A percentile compares a stretch with the other conserved stretches of the same genome.
Conservation (phyloP, 2,888 invertebrate genomes). For the Lasioglossum calceatum region DNA sequence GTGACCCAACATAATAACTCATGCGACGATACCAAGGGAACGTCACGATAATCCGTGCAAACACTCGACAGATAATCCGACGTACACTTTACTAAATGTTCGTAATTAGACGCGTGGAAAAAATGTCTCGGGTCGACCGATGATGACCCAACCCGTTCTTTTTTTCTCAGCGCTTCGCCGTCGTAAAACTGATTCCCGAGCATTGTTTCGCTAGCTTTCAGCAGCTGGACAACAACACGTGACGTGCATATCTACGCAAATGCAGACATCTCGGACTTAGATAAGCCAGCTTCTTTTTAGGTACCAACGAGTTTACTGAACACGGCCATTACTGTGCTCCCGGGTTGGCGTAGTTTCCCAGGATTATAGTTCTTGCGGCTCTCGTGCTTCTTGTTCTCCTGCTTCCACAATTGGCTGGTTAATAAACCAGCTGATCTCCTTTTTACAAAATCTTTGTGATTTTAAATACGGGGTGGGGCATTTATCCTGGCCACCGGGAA, state of each 20-base stretch:
- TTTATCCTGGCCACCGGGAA: too few species aligned
- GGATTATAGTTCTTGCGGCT: not conserved
- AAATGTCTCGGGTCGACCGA: constrained; percentile 29
- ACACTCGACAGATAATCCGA: constrained; percentile 1
- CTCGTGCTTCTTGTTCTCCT: too few species aligned
- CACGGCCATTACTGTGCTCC: constrained; percentile 11
- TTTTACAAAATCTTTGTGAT: too few species aligned
- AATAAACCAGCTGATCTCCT: too few species aligned
- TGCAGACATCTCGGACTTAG: constrained; percentile 11
- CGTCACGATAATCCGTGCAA: constrained; percentile 24
- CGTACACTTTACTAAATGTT: not conserved
- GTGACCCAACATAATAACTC: constrained; percentile 10
- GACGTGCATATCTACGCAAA: not conserved
- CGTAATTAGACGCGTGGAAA: not conserved
- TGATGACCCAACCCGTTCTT: constrained; percentile 36
- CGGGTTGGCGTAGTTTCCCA: not conserved
- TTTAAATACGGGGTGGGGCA: too few species aligned
- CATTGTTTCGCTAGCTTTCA: constrained; percentile 23
- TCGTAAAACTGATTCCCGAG: constrained; percentile 16
- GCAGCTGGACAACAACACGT: constrained; percentile 4
- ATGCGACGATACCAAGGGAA: constrained; percentile 14
- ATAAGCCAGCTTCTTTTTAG: constrained; percentile 2
- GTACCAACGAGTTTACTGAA: not conserved
- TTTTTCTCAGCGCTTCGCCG: not conserved
- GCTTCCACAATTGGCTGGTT: too few species aligned